Evolutionary conservation across 35 echinoderm and acorn worm species (phyloP).

Genomic region (Antedon bifida): DNA sequence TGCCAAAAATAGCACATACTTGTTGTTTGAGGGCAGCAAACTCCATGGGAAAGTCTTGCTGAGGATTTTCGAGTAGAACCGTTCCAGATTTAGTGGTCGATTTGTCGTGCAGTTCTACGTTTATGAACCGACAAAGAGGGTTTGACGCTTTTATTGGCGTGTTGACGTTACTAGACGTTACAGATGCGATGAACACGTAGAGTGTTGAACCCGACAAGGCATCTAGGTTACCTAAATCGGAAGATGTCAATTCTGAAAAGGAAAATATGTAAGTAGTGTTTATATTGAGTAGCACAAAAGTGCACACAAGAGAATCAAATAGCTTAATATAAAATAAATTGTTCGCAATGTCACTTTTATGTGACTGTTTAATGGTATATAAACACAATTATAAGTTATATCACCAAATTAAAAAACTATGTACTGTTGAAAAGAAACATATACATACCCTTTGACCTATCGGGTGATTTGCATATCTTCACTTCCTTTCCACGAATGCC

Average conservation of each 20-base stretch:
- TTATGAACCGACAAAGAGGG: slow-evolving; percentile 80
- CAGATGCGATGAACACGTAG: neutral
- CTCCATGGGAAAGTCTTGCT: slow-evolving; percentile 56
- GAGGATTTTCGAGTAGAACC: slow-evolving; percentile 83
- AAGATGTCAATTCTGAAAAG: neutral
- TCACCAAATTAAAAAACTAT: no score
- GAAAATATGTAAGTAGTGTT: neutral
- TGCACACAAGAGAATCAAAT: no score
- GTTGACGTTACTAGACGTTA: neutral
- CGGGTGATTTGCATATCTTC: slow-evolving; percentile 34
- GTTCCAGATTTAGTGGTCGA: slow-evolving; percentile 17
- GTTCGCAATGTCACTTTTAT: no score
- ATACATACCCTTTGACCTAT: slow-evolving; percentile 16
- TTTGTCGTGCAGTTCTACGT: slow-evolving; percentile 48
- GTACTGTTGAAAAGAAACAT: no score
- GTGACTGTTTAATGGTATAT: no score
- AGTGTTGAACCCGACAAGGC: neutral
- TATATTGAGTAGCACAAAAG: no score
- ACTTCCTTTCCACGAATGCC: slow-evolving; percentile 55
- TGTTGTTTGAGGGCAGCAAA: slow-evolving; percentile 52
- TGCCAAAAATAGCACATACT: slow-evolving; percentile 62
- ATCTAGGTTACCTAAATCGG: neutral
- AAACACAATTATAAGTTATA: no score
- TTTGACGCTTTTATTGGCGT: slow-evolving; percentile 17
- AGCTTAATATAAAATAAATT: no score